These are phyloP conservation scores for Chalcis sispes DNA, from an alignment of 2,888 invertebrate genomes.

Conservation along the genomic window DNA sequence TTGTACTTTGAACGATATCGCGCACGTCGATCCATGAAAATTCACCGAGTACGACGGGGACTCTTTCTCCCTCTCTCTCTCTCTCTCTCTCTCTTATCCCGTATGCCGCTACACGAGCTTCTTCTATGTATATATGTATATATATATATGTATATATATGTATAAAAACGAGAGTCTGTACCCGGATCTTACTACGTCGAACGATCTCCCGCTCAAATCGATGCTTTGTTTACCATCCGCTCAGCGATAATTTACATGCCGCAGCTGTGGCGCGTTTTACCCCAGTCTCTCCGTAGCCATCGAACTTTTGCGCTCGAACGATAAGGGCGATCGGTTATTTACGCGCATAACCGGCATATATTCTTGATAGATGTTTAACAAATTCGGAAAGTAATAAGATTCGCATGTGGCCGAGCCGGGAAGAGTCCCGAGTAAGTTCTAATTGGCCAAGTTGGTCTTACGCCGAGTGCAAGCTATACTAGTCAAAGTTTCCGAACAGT, in stretches of 20 bases:
- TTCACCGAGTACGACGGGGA: background rate
- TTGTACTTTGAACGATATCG: constrained; percentile 28
- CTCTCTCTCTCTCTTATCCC: too few species aligned
- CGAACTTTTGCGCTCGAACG: too few species aligned
- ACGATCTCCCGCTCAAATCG: background rate
- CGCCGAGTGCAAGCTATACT: constrained; percentile 33
- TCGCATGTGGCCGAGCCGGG: background rate
- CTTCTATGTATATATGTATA: too few species aligned
- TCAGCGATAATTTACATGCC: too few species aligned
- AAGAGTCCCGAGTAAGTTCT: constrained; percentile 26
- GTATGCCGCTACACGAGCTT: too few species aligned
- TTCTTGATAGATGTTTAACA: too few species aligned
- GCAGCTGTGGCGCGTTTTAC: too few species aligned
- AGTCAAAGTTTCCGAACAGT: constrained; percentile 47
- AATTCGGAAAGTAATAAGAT: constrained; percentile 36
- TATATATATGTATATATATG: too few species aligned
- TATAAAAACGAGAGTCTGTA: background rate
- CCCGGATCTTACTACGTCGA: background rate
- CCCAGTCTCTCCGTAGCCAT: too few species aligned
- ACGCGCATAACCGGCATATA: too few species aligned
- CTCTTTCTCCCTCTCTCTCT: too few species aligned
- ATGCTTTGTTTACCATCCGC: background rate
- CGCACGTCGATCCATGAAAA: constrained; percentile 28
- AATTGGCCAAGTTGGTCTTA: constrained; percentile 48
- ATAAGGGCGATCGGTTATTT: too few species aligned